phyloP scores from a whole-genome alignment of 2,113 vertebrate species.

The Tenrec ecaudatus region DNA sequence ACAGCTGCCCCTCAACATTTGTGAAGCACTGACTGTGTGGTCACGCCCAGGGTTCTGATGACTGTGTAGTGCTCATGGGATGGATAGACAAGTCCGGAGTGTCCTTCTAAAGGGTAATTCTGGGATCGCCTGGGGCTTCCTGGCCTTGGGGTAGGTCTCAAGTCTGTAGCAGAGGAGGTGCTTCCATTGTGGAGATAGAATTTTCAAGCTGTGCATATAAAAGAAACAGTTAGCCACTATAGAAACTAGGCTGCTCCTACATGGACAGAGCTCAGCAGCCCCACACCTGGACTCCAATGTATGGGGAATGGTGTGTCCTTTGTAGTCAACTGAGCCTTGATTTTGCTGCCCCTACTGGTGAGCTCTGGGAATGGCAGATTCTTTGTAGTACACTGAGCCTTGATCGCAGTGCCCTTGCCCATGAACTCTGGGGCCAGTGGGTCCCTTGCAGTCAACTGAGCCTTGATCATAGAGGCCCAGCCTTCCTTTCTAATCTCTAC shows the following conservation, averaged over 20 bases:
- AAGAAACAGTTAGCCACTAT: too few species aligned
- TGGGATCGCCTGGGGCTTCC: not conserved
- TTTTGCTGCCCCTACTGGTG: fast-evolving
- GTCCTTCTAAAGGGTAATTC: not conserved
- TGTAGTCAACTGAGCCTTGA: not conserved
- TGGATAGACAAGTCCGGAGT: not conserved
- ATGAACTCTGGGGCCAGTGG: fast-evolving
- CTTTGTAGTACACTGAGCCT: not conserved
- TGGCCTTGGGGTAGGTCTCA: not conserved
- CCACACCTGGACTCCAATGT: not conserved
- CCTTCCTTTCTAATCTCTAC: not conserved
- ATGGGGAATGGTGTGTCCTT: fast-evolving
- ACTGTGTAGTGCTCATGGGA: not conserved
- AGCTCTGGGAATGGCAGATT: not conserved
- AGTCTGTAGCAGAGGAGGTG: not conserved
- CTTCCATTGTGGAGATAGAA: not conserved
- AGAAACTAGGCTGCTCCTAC: not conserved
- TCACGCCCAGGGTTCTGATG: not conserved
- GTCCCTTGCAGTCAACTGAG: not conserved
- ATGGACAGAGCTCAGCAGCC: not conserved
- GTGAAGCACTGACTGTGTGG: not conserved
- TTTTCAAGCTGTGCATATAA: not conserved
- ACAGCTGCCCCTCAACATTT: not conserved
- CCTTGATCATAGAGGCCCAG: not conserved
- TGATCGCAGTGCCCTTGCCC: fast-evolving